Base-by-base conservation (phyloP, 2,113 vertebrate genomes). In the Zosterops japonicus region DNA sequence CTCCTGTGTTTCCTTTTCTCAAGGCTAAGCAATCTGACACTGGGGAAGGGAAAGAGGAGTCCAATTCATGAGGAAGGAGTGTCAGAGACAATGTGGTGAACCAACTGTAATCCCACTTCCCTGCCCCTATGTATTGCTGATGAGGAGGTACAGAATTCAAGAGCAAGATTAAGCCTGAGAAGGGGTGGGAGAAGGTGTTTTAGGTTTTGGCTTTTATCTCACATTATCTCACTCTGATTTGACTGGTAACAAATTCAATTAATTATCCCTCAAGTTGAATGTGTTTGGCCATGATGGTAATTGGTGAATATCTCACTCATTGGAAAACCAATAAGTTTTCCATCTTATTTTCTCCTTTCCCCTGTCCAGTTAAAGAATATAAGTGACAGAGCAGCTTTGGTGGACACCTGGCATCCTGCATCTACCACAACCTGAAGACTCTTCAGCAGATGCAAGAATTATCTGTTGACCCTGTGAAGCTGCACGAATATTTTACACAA, bases 91-190 rank as follows among this genome's bases (percentile, higher is more conserved):
- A 28, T 3, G 8, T 8, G 11, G n/a, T 14, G 33, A 69, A 44
- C 4, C 0, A 0, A 42, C 13, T 0, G 0, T 12, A 57, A 35
- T 19, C 8, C 9, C 9, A 14, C 24, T 65, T 55, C 23, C 44
- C 16, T 35, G 23, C 17, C 2, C 7, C 12, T 8, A 3, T 11
- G 9, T 14, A 21, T 22, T 5, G 20, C 20, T 5, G 24, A 9
- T 14, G 7, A 69, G 33, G 17, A n/a, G 7, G 18, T 59, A 47
- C 11, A 33, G 44, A 59, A 77, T 27, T 17, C 15, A 9, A 4
- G 39, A 60, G 24, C 18, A 27, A 27, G 17, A 28, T 31, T 61
- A 39, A 74, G 12, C 6, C 35, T 36, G 21, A 33, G 25, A 53
- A 36, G 11, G 5, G 4, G 1, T 39, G 6, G 14, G 11, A 12